Conservation (phyloP, 2,888 invertebrate genomes). For the Heliconius cydno region DNA sequence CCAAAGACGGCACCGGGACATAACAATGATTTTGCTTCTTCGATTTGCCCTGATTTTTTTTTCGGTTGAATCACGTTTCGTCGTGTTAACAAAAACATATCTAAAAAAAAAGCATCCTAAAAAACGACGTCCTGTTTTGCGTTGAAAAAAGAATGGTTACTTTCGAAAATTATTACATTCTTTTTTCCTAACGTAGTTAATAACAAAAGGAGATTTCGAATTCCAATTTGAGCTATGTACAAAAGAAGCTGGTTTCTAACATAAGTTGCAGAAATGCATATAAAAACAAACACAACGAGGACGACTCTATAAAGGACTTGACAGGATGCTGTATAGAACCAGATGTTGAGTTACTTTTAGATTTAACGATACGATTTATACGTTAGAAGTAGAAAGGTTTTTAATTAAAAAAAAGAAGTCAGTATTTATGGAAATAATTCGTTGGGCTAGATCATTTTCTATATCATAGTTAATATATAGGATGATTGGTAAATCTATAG, state of each 20-base stretch:
- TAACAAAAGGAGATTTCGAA: background rate
- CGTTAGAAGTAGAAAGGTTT: background rate
- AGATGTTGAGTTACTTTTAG: background rate
- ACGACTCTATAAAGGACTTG: background rate
- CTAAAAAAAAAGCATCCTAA: too few species aligned
- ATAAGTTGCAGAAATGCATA: conserved; percentile 2
- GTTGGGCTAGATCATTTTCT: too few species aligned
- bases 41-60: too few species aligned
- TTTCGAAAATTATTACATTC: too few species aligned
- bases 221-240: background rate
- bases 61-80: too few species aligned
- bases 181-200: background rate
- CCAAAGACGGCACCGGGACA: too few species aligned
- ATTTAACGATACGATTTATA: background rate
- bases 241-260: conserved; percentile 2
- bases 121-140: too few species aligned
- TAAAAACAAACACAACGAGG: conserved; percentile 10
- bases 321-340: conserved; percentile 5
- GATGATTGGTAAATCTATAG: too few species aligned
- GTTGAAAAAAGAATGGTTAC: too few species aligned
- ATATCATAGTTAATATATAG: too few species aligned
- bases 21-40: too few species aligned
- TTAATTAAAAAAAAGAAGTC: background rate
- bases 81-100: too few species aligned
- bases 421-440: background rate